Conservation (phyloP, 92 coral and sea anemone species). For the Parazoanthus darwini region DNA sequence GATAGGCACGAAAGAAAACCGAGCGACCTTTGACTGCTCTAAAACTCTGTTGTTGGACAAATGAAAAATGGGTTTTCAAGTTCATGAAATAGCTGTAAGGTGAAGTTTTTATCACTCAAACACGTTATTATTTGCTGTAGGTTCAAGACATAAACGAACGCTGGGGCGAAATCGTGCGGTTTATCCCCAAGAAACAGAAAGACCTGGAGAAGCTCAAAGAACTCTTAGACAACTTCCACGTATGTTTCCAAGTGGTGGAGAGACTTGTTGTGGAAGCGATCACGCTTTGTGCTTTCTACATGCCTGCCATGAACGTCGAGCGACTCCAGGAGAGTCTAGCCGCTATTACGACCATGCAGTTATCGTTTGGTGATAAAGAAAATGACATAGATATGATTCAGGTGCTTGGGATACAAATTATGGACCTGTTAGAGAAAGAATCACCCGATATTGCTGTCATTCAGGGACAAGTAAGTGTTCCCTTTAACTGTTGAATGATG, state of each 20-base stretch:
- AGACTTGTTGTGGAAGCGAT: slow-evolving; percentile 76
- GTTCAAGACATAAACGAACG: slow-evolving; percentile 70
- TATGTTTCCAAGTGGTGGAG: slow-evolving; percentile 68
- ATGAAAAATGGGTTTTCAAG: too few species aligned
- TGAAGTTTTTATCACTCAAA: too few species aligned
- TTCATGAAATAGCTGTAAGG: too few species aligned
- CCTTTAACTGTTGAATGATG: too few species aligned
- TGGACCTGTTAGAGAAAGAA: slow-evolving; percentile 67
- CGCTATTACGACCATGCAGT: slow-evolving; percentile 55
- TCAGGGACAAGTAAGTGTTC: slow-evolving; percentile 58
- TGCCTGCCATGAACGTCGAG: slow-evolving; percentile 67
- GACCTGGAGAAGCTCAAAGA: slow-evolving; percentile 79
- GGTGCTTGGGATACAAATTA: slow-evolving; percentile 67
- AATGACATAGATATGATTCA: slow-evolving; percentile 69
- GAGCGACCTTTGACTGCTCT: too few species aligned
- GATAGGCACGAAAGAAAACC: too few species aligned
- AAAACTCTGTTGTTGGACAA: too few species aligned
- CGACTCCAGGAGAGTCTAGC: slow-evolving; percentile 61
- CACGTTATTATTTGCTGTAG: neutral
- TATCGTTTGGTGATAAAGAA: slow-evolving; percentile 61
- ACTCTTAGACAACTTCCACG: slow-evolving; percentile 74
- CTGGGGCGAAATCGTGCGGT: slow-evolving; percentile 62
- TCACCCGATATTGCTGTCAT: slow-evolving; percentile 75
- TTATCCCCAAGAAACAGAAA: slow-evolving; percentile 69
- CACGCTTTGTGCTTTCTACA: slow-evolving; percentile 62